phyloP scores from a whole-genome alignment of 2,888 invertebrate genomes.

The Heliothis peltigera region DNA sequence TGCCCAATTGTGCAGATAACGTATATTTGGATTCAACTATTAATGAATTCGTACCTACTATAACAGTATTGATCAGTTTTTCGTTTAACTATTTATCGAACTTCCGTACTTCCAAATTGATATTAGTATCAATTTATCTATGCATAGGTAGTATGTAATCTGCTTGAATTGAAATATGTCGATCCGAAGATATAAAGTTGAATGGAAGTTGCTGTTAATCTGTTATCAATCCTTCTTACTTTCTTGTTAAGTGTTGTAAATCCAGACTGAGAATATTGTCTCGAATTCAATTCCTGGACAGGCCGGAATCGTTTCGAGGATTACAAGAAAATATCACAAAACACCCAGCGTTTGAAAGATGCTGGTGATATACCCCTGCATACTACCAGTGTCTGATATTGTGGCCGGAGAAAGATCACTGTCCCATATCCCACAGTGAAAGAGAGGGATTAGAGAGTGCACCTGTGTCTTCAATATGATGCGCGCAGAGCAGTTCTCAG shows the following conservation, averaged over 20 bases:
- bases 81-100: slow-evolving; percentile 65
- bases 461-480: no score
- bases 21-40: not conserved
- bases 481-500: no score
- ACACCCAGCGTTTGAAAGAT: no score
- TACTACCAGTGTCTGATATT: no score
- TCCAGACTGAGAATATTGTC: not conserved
- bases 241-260: not conserved
- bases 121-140: slow-evolving; percentile 73
- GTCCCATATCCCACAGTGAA: no score
- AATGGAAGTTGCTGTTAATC: slow-evolving; percentile 38
- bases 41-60: slow-evolving; percentile 27
- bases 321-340: no score
- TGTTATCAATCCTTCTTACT: not conserved
- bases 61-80: slow-evolving; percentile 50
- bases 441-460: no score
- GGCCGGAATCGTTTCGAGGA: no score
- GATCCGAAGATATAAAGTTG: slow-evolving; percentile 43
- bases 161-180: slow-evolving; percentile 65
- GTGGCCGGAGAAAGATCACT: no score
- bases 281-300: no score
- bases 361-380: no score
- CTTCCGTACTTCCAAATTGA: slow-evolving; percentile 64
- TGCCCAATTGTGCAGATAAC: slow-evolving; percentile 11
- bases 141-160: slow-evolving; percentile 67